Evolutionary conservation across 2,888 invertebrate species (phyloP), one percentile per base, ranked within the genome.

Genomic region (Heliconius charithonia): DNA sequence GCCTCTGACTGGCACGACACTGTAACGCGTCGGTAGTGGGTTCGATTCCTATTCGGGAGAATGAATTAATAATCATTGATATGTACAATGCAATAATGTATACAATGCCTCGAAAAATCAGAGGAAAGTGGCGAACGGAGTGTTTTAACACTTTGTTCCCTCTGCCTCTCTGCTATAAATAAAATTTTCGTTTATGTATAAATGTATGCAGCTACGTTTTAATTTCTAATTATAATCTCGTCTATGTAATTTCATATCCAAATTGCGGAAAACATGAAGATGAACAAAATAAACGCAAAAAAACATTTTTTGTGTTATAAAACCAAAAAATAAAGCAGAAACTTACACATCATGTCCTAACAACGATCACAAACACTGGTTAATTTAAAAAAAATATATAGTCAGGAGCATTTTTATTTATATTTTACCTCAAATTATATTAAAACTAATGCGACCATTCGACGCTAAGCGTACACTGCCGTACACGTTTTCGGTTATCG

Each of bases 401-500:
- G 0, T 72, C 3, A 59, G n/a, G 3, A n/a, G 19, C 72, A 72
- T 59, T 59, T 72, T n/a, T 13, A n/a, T 22, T 51, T 51, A 32
- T 67, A 69, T 69, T 59, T 16, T 10, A 59, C 3, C n/a, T 72
- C 10, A 72, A 25, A 13, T 9, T 25, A 37, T 16, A 19, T n/a
- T 37, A 25, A 37, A 25, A 19, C 9, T 37, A 37, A 56, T 1
- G 59, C 32, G 32, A 29, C 13, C n/a, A 2, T 59, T 16, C 25
- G 32, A 37, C 22, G 32, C 13, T 59, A 7, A n/a, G 32, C 37
- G 72, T 25, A 32, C n/a, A 72, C 59, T 59, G 59, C n/a, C 59
- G 27, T 63, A 27, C 16, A 63, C 63, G 59, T n/a, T 32, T 72
- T 37, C 56, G n/a, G 32, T 59, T 72, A 72, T 72, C 72, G 72